A percentile compares a stretch with the other conserved stretches of the same genome.
Evolutionary conservation across 2,888 invertebrate species (phyloP).

Genomic region (Drosophila infuscata): DNA sequence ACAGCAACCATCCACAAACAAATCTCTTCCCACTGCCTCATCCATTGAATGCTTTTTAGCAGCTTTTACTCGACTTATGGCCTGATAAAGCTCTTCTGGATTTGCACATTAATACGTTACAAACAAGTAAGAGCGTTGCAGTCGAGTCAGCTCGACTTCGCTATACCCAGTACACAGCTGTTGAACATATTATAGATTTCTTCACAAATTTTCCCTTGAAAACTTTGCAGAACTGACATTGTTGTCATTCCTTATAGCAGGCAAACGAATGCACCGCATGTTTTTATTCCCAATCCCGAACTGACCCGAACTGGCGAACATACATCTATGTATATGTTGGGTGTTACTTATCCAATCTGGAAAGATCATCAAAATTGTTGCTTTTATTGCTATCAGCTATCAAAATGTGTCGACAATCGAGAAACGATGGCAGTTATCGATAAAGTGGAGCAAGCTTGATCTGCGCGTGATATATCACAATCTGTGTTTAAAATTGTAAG

Average conservation of each 20-base stretch:
- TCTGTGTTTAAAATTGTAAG: neutral
- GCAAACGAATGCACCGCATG: neutral
- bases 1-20: neutral
- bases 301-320: neutral
- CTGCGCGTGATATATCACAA: too few species aligned
- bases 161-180: neutral
- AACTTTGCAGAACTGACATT: neutral
- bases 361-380: neutral
- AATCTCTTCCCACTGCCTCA: neutral
- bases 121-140: neutral
- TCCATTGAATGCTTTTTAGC: neutral
- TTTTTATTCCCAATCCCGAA: neutral
- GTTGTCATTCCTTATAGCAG: neutral
- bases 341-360: neutral
- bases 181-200: neutral
- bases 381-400: neutral
- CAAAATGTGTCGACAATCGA: neutral
- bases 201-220: neutral
- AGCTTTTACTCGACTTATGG: neutral
- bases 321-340: neutral
- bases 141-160: neutral
- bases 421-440: neutral
- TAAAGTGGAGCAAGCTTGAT: neutral
- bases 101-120: neutral
- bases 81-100: neutral